Base-by-base conservation (phyloP, 2,888 invertebrate genomes). In the Drosophila demipolita region DNA sequence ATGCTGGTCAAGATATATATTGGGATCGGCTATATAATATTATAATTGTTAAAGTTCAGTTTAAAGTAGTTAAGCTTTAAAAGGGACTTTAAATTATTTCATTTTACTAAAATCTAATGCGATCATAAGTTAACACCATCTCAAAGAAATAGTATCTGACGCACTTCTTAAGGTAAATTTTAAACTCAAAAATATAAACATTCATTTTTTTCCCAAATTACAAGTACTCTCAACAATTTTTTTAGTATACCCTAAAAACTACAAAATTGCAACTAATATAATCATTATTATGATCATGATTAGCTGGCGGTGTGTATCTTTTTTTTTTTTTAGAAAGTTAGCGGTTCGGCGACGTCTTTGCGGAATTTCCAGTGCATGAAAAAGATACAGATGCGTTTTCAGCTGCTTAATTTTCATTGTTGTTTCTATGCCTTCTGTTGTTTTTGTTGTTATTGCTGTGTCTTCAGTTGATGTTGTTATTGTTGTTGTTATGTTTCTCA, bases 301-400 rank as follows among this genome's bases (percentile, higher is more conserved):
- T 78, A 82, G 74, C 72, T 75, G 58, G 60, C 42, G 69, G 61
- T 87, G 80, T 79, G 83, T 17, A 29, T 29, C 2, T 32, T 78
- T 73, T 86, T 61, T 65, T 72, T 68, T 64, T 73, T 85, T 90
- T 86, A 83, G 88, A 87, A 90, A 91, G 91, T 90, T 88, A 76
- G 80, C 80, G 74, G 86, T 69, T 74, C 73, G 69, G 61, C 72
- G 70, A 76, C 70, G 80, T 80, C 73, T 89, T 80, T 82, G 73
- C 81, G 83, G 83, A 91, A 82, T 92, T 91, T 91, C 88, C 90
- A 91, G 91, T 92, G 91, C 91, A 92, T 91, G 91, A 89, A 89
- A 89, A 87, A 83, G 89, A 80, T 88, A 88, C 83, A 83, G 89
- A 83, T 83, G 87, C 89, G 87, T 86, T 86, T 83, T 80, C 79